Conservation (phyloP, 2,113 vertebrate genomes). For the Lathamus discolor region DNA sequence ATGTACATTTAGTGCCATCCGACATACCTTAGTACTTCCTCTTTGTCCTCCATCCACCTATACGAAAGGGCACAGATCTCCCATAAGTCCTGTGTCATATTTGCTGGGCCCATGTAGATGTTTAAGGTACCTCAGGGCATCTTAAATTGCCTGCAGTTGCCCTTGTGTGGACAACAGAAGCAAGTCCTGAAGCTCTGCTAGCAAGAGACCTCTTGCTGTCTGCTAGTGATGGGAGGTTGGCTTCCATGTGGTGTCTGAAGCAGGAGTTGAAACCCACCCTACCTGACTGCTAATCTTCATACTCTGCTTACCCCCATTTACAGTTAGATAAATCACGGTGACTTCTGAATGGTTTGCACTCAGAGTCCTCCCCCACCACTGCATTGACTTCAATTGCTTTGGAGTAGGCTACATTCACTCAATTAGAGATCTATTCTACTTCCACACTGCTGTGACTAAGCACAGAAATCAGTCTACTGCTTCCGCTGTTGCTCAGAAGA, state of each 20-base stretch:
- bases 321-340: background rate
- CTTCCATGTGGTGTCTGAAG: background rate
- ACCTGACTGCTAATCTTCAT: rapidly evolving
- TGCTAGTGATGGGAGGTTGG: too few species aligned
- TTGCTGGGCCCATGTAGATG: background rate
- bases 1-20: background rate
- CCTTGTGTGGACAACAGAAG: background rate
- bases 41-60: background rate
- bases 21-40: background rate
- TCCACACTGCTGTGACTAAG: background rate
- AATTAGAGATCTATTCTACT: background rate
- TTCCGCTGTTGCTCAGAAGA: background rate
- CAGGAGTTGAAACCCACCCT: background rate
- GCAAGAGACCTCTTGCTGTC: background rate
- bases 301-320: too few species aligned
- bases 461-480: background rate
- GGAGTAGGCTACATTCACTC: background rate
- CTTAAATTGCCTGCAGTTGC: background rate
- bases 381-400: background rate
- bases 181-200: background rate
- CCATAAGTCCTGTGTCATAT: background rate
- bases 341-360: background rate
- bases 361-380: background rate
- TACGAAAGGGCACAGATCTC: background rate
- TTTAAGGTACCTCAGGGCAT: background rate